These are phyloP conservation scores for Podargus strigoides DNA, from an alignment of 2,797 vertebrate species.

Conservation along the genomic window DNA sequence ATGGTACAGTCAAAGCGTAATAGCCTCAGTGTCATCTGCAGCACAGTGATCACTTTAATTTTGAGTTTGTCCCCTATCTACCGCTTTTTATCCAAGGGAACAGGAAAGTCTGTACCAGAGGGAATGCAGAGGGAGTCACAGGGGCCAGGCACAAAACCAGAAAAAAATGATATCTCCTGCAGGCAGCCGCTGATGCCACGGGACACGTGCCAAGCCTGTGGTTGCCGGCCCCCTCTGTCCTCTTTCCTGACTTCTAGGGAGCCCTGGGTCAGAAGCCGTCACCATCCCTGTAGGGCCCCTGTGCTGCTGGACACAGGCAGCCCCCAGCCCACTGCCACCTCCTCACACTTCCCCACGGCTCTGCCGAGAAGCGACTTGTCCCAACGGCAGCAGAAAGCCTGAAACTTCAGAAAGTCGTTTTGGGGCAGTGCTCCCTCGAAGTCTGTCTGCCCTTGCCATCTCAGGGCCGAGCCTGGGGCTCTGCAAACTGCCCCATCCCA, in stretches of 20 bases:
- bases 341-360: rapidly evolving
- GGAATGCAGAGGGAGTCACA: not conserved
- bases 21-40: not conserved
- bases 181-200: not conserved
- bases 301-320: not conserved
- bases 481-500: not conserved
- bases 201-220: not conserved
- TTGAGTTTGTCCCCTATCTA: not conserved
- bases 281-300: rapidly evolving
- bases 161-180: not conserved
- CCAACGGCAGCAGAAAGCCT: not conserved
- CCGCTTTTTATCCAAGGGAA: not conserved
- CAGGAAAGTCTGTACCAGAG: not conserved
- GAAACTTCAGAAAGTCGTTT: not conserved
- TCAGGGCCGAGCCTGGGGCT: not conserved
- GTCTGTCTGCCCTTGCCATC: not conserved
- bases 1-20: rapidly evolving
- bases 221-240: not conserved
- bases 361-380: not conserved
- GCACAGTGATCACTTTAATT: not conserved
- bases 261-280: not conserved
- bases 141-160: not conserved
- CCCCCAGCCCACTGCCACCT: not conserved
- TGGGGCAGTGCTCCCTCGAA: not conserved
- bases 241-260: not conserved